A percentile compares a stretch with the other conserved stretches of the same genome.
phyloP scores from a whole-genome alignment of 1,140 invertebrate species.

The Parasteatoda tepidariorum region DNA sequence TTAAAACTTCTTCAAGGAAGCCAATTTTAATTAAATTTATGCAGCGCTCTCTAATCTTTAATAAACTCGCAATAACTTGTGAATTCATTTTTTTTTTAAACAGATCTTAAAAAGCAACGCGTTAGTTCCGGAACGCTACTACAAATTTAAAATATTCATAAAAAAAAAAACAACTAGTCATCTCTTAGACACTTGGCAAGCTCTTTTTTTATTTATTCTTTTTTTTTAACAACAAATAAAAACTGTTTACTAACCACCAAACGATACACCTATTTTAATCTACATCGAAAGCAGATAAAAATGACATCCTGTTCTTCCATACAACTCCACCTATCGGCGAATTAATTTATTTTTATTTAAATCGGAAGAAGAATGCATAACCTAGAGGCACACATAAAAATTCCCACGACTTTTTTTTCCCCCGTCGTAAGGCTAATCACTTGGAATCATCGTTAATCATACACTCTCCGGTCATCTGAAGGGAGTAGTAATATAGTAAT shows the following conservation, averaged over 20 bases:
- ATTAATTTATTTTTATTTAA: background rate
- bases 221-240: no score
- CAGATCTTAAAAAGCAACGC: no score
- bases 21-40: no score
- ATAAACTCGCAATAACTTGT: no score
- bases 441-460: slow-evolving; percentile 23
- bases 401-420: background rate
- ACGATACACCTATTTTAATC: background rate
- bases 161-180: no score
- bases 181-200: no score
- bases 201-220: no score
- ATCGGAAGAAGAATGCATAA: background rate
- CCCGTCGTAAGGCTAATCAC: slow-evolving; percentile 2
- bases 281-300: background rate
- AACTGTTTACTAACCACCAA: background rate
- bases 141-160: no score
- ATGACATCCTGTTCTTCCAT: background rate
- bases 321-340: background rate
- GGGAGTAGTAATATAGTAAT: background rate
- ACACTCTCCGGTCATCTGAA: background rate
- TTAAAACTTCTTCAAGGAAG: no score
- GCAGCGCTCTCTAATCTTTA: no score
- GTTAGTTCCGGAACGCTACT: no score
- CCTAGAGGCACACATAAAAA: background rate
- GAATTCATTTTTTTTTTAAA: no score